phyloP scores from a whole-genome alignment of 2,888 invertebrate species.

The Eupithecia exiguata region DNA sequence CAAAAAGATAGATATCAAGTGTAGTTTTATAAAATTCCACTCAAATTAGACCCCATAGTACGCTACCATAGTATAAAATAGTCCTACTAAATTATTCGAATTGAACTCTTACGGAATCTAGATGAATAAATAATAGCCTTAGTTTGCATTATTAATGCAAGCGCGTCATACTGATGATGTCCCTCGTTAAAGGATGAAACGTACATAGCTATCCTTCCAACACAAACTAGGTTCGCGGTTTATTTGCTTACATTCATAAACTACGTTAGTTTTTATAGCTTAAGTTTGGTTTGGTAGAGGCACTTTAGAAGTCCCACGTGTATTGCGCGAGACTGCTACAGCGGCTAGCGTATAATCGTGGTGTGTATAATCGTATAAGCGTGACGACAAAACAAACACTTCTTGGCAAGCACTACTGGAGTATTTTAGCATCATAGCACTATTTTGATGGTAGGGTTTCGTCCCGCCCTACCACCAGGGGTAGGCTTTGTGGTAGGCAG shows the following conservation, averaged over 20 bases:
- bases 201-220: too few relatives aligned
- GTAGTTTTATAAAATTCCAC: background rate
- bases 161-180: too few relatives aligned
- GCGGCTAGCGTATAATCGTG: too few relatives aligned
- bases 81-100: background rate
- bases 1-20: background rate
- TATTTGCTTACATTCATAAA: background rate
- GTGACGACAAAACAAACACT: background rate
- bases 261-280: background rate
- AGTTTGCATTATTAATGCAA: background rate
- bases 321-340: background rate
- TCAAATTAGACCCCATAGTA: background rate
- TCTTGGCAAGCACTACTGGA: too few relatives aligned
- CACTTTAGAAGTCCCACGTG: background rate
- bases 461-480: too few relatives aligned
- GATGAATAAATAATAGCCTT: background rate
- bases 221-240: background rate
- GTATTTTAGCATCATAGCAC: background rate
- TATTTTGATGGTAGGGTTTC: too few relatives aligned
- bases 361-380: too few relatives aligned
- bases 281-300: background rate
- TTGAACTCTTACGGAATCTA: background rate
- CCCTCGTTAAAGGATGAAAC: too few relatives aligned
- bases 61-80: background rate
- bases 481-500: too few relatives aligned